Conservation (phyloP, 2,888 invertebrate genomes). For the Siphlonurus alternatus region DNA sequence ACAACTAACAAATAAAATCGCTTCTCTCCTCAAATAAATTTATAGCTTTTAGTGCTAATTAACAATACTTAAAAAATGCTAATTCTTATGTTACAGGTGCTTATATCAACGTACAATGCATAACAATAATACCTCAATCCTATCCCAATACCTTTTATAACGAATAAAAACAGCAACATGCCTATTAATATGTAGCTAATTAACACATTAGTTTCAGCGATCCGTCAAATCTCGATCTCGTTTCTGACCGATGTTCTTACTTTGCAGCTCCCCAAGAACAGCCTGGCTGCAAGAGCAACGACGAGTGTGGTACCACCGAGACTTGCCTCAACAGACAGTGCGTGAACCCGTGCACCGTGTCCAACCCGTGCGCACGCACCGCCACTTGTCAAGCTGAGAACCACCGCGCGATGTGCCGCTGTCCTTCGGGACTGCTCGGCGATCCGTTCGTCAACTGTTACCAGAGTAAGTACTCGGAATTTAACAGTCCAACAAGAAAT, state of each 20-base stretch:
- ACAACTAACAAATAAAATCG: too few species aligned
- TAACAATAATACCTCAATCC: background rate
- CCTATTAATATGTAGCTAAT: background rate
- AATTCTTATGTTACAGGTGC: background rate
- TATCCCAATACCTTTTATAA: background rate
- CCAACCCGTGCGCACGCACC: constrained; percentile 55
- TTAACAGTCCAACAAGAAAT: too few species aligned
- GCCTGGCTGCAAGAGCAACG: constrained; percentile 49
- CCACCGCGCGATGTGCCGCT: constrained; percentile 62
- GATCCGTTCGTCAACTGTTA: constrained; percentile 67
- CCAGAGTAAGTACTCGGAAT: constrained; percentile 29
- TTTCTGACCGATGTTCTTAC: background rate
- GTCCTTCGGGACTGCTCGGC: constrained; percentile 54
- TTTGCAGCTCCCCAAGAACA: constrained; percentile 25
- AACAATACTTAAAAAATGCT: too few species aligned
- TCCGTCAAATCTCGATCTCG: too few species aligned
- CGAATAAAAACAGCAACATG: background rate
- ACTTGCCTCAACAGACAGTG: constrained; percentile 56
- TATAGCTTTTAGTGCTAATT: too few species aligned
- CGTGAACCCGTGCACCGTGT: constrained; percentile 52
- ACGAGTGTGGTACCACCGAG: constrained; percentile 53
- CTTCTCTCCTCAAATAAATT: too few species aligned
- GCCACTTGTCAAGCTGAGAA: constrained; percentile 60
- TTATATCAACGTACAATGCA: background rate
- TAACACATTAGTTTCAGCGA: background rate